phyloP scores from a whole-genome alignment of 2,113 vertebrate genomes.

The Lates calcarifer region DNA sequence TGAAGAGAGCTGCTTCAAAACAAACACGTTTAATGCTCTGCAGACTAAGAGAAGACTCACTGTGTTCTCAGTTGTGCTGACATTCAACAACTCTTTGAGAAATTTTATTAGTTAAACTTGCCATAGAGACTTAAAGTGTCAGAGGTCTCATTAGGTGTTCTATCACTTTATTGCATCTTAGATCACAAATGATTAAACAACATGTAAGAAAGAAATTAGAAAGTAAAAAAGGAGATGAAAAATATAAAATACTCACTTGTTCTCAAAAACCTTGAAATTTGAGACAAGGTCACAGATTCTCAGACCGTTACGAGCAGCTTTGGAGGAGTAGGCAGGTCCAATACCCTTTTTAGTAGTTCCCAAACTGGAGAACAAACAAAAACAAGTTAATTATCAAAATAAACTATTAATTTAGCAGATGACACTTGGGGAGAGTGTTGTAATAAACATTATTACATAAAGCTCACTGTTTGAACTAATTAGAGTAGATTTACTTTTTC shows the following conservation, averaged over 20 bases:
- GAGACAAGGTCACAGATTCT: constrained; percentile 87
- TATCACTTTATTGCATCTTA: background rate
- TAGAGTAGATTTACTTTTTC: constrained; percentile 81
- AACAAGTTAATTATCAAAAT: background rate
- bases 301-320: constrained; percentile 87
- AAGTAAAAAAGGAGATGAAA: background rate
- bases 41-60: background rate
- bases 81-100: background rate
- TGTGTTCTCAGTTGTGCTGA: no score
- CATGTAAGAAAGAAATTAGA: background rate
- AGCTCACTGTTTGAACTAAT: background rate
- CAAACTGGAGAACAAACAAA: constrained; percentile 75
- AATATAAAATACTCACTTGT: constrained; percentile 81
- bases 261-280: constrained; percentile 85
- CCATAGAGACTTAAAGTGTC: no score
- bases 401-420: background rate
- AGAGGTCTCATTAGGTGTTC: background rate
- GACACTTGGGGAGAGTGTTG: background rate
- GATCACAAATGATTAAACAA: background rate
- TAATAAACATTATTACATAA: background rate
- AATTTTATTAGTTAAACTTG: background rate
- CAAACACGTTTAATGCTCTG: background rate
- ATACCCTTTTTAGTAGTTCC: constrained; percentile 90
- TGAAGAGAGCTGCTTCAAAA: background rate
- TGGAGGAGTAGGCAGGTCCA: constrained; percentile 88